A percentile compares a stretch with the other conserved stretches of the same genome.
Evolutionary conservation across 1,140 invertebrate genomes (phyloP).

Genomic region (Drosophila repletoides): DNA sequence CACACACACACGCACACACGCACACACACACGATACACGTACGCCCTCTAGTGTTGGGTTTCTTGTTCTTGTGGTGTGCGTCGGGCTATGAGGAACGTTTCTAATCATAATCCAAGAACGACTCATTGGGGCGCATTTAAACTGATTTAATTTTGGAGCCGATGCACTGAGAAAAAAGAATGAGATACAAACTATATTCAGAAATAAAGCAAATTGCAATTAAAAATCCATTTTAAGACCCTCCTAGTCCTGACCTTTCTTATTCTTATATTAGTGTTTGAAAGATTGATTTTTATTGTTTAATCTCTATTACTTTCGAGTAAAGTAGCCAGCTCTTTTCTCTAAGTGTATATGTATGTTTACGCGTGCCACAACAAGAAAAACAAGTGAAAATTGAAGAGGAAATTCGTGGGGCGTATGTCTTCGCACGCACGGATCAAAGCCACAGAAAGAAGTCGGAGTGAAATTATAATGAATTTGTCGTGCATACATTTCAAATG

Average conservation of each 20-base stretch:
- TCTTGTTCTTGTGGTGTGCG: too few species aligned
- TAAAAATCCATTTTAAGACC: too few species aligned
- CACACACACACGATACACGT: too few species aligned
- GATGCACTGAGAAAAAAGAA: too few species aligned
- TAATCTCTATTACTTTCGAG: too few species aligned
- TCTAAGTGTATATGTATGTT: conserved; percentile 4
- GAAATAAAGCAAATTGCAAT: too few species aligned
- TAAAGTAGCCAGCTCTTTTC: too few species aligned
- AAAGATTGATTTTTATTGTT: too few species aligned
- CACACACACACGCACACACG: conserved; percentile 2
- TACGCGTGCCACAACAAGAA: conserved; percentile 19
- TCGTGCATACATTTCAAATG: conserved; percentile 58
- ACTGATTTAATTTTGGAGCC: conserved; percentile 72
- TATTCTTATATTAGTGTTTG: too few species aligned
- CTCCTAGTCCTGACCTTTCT: too few species aligned
- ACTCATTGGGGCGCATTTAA: conserved; percentile 79
- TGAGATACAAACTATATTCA: too few species aligned
- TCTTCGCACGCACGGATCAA: conserved; percentile 69
- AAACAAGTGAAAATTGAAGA: conserved; percentile 17
- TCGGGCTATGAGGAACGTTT: conserved; percentile 24
- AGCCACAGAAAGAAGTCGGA: conserved; percentile 23
- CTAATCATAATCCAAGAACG: conserved; percentile 69
- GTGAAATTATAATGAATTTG: conserved; percentile 76
- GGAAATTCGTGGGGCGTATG: conserved; percentile 58
- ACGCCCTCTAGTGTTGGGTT: conserved; percentile 3